Base-by-base conservation (phyloP, 2,797 vertebrate genomes). In the Cyprinodon diabolis region DNA sequence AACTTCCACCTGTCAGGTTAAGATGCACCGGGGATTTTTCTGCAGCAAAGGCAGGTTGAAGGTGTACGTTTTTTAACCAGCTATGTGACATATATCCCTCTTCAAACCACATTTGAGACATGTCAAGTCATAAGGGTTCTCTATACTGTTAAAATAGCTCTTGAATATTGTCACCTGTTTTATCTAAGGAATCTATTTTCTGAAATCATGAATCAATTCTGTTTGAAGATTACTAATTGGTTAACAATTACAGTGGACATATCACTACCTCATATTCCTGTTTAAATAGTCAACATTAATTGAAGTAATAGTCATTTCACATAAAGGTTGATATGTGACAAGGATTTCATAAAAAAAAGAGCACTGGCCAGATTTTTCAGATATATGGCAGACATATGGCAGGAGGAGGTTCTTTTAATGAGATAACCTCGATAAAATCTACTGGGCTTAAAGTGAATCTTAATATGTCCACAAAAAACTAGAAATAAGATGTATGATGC, bases 1-100 rank as follows among this genome's bases (percentile, higher is more conserved):
- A 86, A 68, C 67, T 47, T 73, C 75, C 77, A 77, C 71, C 85
- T 82, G 76, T 80, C 77, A 71, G 74, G 54, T 56, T 77, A 76
- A 76, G 37, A 25, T 13, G 35, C 45, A 65, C 69, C 69, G 72
- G 68, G 58, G 68, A 76, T 78, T 60, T 52, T 43, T 47, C 14
- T 43, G 49, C 68, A 63, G 49, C 62, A 51, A 35, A 57, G 51
- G 25, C 47, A 63, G 55, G 82, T 73, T 72, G 60, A 84, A 76
- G 69, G 80, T 80, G 58, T 49, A 68, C 82, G 72, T 75, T 80
- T 83, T 86, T 84, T 73, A 71, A 21, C 52, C 70, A 58, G 63
- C 74, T 72, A 52, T 43, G n/a, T 76, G 75, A 83, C 75, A 57
- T 74, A 9, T 43, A 72, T 83, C 67, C 48, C 1, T 11, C 74